These are phyloP conservation scores for Mesembrinibis cayennensis DNA, from an alignment of 2,113 vertebrate genomes.

Conservation along the genomic window DNA sequence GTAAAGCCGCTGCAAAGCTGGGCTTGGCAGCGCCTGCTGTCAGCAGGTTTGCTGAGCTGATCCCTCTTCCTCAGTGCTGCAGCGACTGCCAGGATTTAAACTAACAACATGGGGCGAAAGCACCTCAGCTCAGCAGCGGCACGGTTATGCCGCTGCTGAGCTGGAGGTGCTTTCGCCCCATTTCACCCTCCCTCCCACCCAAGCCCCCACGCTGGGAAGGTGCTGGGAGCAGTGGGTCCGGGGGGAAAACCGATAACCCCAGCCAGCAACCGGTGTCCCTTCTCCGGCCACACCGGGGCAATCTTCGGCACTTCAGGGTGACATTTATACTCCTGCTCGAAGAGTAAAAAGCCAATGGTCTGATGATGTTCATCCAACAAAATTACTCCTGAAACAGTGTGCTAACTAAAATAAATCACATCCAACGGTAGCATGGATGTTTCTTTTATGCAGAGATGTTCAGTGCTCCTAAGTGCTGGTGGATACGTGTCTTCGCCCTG, in stretches of 20 bases:
- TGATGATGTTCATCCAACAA: not conserved
- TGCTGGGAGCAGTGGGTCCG: rapidly evolving
- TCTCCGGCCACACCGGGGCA: not conserved
- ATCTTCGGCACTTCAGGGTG: rapidly evolving
- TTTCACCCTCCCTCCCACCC: not conserved
- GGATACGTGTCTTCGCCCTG: not conserved
- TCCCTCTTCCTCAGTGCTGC: not conserved
- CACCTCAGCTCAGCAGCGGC: not conserved
- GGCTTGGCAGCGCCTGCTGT: not conserved
- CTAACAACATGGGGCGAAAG: rapidly evolving
- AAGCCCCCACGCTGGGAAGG: rapidly evolving
- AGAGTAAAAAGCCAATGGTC: not conserved
- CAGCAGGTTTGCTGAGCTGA: not conserved
- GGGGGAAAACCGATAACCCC: not conserved
- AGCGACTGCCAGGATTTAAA: not conserved
- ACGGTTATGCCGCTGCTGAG: not conserved
- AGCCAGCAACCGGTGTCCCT: not conserved
- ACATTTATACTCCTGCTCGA: not conserved
- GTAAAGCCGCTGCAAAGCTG: not conserved
- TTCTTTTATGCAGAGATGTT: too few relatives aligned
- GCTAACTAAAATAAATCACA: not conserved
- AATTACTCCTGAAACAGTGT: not conserved
- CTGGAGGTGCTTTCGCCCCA: rapidly evolving
- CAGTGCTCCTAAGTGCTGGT: rapidly evolving
- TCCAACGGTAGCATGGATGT: rapidly evolving